phyloP scores from a whole-genome alignment of 2,113 vertebrate genomes.

The Nesoenas mayeri region DNA sequence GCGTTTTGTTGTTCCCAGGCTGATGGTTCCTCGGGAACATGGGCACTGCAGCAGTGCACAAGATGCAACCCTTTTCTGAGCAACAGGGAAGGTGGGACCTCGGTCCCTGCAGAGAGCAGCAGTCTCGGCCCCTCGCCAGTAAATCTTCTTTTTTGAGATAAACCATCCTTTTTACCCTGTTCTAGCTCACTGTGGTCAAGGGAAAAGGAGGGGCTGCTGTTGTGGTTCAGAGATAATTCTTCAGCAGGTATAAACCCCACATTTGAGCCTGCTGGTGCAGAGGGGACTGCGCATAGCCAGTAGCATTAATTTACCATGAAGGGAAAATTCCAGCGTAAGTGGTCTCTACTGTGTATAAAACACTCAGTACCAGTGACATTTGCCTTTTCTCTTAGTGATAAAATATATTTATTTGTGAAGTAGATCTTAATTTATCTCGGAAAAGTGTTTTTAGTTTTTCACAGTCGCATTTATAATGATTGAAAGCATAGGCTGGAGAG shows the following conservation, averaged over 20 bases:
- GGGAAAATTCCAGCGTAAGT: not conserved
- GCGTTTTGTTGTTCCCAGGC: not conserved
- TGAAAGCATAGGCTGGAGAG: constrained; percentile 23
- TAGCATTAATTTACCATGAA: not conserved
- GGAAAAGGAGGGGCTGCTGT: not conserved
- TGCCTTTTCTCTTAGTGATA: not conserved
- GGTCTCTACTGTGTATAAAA: not conserved
- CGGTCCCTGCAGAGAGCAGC: fast-evolving
- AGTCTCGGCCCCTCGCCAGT: fast-evolving
- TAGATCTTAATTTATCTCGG: constrained; percentile 28
- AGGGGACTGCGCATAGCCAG: not conserved
- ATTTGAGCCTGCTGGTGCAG: not conserved
- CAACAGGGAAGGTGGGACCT: not conserved
- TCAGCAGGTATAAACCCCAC: not conserved
- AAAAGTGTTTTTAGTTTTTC: constrained; percentile 15
- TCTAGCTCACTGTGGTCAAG: not conserved
- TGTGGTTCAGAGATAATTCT: not conserved
- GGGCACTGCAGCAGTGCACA: not conserved
- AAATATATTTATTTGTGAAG: constrained; percentile 35
- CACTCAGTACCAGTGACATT: not conserved
- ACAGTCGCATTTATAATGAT: constrained; percentile 25
- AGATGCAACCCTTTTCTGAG: not conserved
- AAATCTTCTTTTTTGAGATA: not conserved
- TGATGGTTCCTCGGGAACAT: not conserved
- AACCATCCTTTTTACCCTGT: not conserved